A percentile compares a stretch with the other conserved stretches of the same genome.
phyloP scores from a whole-genome alignment of 2,113 vertebrate species.

The Cygnus buccinator region DNA sequence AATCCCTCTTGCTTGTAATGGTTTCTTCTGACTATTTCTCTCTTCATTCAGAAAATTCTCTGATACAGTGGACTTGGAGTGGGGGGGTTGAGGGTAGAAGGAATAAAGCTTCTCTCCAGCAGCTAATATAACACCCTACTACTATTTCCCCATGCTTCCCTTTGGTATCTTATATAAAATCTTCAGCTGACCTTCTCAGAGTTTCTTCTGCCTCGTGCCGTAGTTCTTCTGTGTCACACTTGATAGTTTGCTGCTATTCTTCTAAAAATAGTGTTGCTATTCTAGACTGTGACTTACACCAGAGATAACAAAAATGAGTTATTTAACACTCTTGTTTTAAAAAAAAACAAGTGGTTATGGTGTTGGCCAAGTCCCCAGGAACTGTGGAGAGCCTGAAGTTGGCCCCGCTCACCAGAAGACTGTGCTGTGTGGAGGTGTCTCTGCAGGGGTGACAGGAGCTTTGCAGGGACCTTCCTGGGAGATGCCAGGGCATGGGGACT shows the following conservation, averaged over 20 bases:
- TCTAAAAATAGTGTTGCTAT: not conserved
- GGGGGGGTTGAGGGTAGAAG: not conserved
- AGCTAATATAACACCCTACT: not conserved
- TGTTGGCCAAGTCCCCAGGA: not conserved
- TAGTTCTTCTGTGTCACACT: not conserved
- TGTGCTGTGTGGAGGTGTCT: not conserved
- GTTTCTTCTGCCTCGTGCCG: not conserved
- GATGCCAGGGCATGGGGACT: not conserved
- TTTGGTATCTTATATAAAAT: not conserved
- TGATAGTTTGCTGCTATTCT: not conserved
- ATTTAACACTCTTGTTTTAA: not conserved
- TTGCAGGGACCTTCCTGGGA: not conserved
- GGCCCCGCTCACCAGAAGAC: not conserved
- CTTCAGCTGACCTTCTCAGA: not conserved
- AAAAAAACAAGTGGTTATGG: not conserved
- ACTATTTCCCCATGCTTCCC: not conserved
- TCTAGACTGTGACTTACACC: not conserved
- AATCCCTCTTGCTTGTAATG: not conserved
- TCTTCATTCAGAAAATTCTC: not conserved
- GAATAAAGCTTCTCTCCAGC: not conserved
- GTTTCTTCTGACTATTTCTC: not conserved
- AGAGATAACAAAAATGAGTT: not conserved
- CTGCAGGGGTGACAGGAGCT: not conserved
- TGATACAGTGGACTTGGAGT: not conserved
- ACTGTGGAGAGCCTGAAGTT: not conserved